Conservation (phyloP, 2,113 vertebrate genomes). For the Pogonocichla stellata region DNA sequence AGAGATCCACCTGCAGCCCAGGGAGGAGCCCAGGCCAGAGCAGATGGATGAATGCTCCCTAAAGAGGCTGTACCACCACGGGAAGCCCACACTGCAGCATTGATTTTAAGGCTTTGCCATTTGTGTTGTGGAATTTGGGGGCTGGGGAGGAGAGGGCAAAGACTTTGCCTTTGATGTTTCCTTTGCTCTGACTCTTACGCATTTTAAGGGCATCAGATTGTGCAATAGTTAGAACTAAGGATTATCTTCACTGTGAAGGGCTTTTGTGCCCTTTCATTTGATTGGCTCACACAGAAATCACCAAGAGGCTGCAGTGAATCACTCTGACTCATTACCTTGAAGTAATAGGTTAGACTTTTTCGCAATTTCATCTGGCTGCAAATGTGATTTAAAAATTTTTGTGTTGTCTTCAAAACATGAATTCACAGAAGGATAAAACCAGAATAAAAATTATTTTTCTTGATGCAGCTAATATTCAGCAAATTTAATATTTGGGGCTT, state of each 20-base stretch:
- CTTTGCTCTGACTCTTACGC: background rate
- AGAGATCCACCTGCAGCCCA: background rate
- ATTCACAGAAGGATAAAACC: background rate
- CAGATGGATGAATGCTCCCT: background rate
- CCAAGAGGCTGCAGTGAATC: slow-evolving; percentile 55
- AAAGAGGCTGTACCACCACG: background rate
- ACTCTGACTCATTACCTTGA: slow-evolving; percentile 58
- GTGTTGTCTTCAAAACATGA: background rate
- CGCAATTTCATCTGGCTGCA: slow-evolving; percentile 7
- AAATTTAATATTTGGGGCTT: background rate
- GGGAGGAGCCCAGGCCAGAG: background rate
- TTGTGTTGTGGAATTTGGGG: background rate
- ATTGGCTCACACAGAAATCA: slow-evolving; percentile 54
- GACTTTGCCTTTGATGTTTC: background rate
- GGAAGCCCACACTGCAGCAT: background rate
- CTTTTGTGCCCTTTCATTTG: slow-evolving; percentile 58
- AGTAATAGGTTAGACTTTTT: slow-evolving; percentile 45
- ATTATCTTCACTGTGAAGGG: slow-evolving; percentile 27
- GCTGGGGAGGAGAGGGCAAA: background rate
- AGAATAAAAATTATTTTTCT: background rate
- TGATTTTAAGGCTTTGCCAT: background rate
- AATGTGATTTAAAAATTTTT: slow-evolving; percentile 4
- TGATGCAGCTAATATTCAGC: background rate
- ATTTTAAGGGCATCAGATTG: slow-evolving; percentile 49
- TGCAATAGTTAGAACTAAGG: background rate